Conservation (phyloP, 2,113 vertebrate genomes). For the Cebidichthys violaceus region DNA sequence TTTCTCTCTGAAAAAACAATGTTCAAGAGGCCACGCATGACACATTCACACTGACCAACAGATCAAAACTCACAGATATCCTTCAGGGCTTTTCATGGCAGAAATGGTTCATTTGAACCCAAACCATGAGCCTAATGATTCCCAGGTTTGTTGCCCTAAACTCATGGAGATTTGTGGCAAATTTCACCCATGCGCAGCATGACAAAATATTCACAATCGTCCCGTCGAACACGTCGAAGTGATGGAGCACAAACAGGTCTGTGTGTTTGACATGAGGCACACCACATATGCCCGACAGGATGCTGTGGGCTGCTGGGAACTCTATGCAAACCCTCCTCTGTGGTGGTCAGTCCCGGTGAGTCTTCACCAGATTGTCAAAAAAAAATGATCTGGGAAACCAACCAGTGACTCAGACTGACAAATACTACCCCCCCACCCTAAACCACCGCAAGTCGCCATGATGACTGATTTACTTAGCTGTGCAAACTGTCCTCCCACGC, state of each 20-base stretch:
- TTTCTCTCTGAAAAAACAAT: background rate
- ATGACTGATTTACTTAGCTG: constrained; percentile 43
- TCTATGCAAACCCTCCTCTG: constrained; percentile 5
- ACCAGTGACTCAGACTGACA: constrained; percentile 56
- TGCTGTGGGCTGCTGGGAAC: constrained; percentile 39
- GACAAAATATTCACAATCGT: background rate
- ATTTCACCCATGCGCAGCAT: background rate
- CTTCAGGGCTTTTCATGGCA: background rate
- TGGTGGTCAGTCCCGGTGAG: constrained; percentile 18
- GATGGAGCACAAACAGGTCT: background rate
- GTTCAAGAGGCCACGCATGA: background rate
- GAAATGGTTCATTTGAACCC: background rate
- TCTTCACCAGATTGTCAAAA: constrained; percentile 51
- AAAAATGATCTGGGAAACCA: constrained; percentile 39
- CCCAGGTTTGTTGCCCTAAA: background rate
- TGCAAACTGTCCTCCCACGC: constrained; percentile 50
- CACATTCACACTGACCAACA: background rate
- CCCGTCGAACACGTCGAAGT: background rate
- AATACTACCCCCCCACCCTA: constrained; percentile 8
- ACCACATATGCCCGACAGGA: constrained; percentile 12
- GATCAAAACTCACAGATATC: background rate
- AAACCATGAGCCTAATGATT: background rate
- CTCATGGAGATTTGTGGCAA: background rate
- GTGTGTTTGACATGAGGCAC: too few species aligned
- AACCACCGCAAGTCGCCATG: constrained; percentile 25